Percentiles rank a stretch among this genome's conserved stretches.
Conservation (phyloP, 1,140 invertebrate species). For the Delia radicum region DNA sequence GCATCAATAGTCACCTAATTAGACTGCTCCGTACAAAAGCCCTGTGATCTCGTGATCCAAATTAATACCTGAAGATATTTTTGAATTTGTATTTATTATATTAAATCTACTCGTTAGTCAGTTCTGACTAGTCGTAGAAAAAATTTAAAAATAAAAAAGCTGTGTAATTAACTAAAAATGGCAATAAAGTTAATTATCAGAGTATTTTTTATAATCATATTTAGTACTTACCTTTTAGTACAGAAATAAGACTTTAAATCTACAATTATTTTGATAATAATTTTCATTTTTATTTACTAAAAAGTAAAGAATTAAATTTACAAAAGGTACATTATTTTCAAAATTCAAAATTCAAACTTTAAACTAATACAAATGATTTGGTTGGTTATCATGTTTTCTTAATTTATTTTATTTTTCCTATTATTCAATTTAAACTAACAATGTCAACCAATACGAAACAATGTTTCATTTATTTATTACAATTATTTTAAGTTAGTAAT, state of each 20-base stretch:
- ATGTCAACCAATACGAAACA: slow-evolving; percentile 5
- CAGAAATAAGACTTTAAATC: neutral
- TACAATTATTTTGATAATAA: neutral
- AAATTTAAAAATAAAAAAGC: too few species aligned
- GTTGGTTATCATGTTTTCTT: neutral
- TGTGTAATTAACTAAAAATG: too few species aligned
- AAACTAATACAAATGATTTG: slow-evolving; percentile 10
- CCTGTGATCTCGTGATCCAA: too few species aligned
- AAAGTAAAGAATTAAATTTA: slow-evolving; percentile 26
- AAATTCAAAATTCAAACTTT: slow-evolving; percentile 16
- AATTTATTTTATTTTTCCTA: slow-evolving; percentile 10
- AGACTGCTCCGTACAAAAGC: too few species aligned
- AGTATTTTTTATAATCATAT: too few species aligned
- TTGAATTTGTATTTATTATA: too few species aligned
- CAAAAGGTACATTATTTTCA: slow-evolving; percentile 25
- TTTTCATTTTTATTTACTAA: slow-evolving; percentile 12
- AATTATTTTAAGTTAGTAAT: too few species aligned
- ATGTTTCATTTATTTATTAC: neutral
- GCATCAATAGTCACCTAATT: too few species aligned
- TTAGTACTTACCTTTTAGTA: neutral
- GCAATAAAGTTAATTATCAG: too few species aligned
- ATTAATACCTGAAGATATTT: too few species aligned
- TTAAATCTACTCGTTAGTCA: too few species aligned
- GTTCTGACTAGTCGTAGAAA: too few species aligned
- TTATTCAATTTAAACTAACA: neutral